Base-by-base conservation (phyloP, 2,797 vertebrate species). In the Crocidura indochinensis region DNA sequence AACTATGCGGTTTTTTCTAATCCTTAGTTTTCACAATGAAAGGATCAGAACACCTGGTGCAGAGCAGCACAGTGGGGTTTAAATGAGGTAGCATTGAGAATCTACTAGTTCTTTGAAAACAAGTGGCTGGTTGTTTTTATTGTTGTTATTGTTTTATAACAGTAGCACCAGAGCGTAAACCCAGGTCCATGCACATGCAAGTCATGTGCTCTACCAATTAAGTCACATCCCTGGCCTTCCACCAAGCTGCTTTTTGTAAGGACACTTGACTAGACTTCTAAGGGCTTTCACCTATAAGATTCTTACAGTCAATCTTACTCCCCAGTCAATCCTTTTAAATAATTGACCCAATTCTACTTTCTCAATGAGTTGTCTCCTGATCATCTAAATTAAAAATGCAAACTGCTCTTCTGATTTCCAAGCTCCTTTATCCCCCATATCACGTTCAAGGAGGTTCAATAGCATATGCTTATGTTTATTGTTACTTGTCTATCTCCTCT, bases 11-110 rank as follows among this genome's bases (percentile, higher is more conserved):
- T 0, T 27, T 60, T 60, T 89, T 93, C 12, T 84, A 75, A 64
- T 27, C 46, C 20, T 90, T 67, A 88, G 11, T 47, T 68, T 92
- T 89, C 56, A 91, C 20, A 44, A 76, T 76, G 47, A 89, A 90
- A 65, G 49, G 81, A 81, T 31, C 26, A 77, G 19, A 56, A 64
- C 73, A 56, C 5, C 69, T 46, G 17, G 46, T 74, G 6, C 49
- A 67, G 76, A 46, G 51, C 46, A 29, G 27, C 60, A 86, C 17
- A 46, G 6, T 79, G 72, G 91, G 3, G 11, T 56, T 69, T 76
- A 87, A 64, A 24, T 76, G 60, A 84, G 29, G 24, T 1, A 56
- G 26, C 7, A 27, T 24, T 46, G 38, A 24, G 72, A 73, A 60
- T 51, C 44, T 67, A 72, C 24, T 65, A 69, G 26, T 53, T 90